phyloP scores from a whole-genome alignment of 2,113 vertebrate species.

The Silurus asotus region DNA sequence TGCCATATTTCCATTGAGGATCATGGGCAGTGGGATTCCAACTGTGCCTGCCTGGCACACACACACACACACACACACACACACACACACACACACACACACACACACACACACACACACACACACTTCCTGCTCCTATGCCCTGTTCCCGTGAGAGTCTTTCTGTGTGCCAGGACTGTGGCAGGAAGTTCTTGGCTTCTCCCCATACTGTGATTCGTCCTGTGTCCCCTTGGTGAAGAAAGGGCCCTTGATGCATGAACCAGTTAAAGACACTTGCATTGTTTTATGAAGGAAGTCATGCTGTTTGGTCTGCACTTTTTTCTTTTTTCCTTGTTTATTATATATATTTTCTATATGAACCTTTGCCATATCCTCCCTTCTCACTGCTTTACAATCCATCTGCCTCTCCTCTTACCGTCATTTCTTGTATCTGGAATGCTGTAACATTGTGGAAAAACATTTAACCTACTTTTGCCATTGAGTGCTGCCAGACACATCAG shows the following conservation, averaged over 20 bases:
- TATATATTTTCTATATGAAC: constrained; percentile 58
- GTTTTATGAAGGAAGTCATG: constrained; percentile 61
- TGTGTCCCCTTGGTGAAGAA: constrained; percentile 51
- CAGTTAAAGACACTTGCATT: constrained; percentile 53
- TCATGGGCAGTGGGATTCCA: constrained; percentile 43
- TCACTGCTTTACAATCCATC: constrained; percentile 22
- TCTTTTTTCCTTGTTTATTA: constrained; percentile 52
- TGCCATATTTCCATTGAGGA: constrained; percentile 52
- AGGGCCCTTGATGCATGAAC: constrained; percentile 45
- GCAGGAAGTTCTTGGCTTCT: constrained; percentile 68
- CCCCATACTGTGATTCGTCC: constrained; percentile 46
- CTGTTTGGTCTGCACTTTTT: constrained; percentile 63
- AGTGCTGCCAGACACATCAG: constrained; percentile 14
- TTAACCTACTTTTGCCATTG: constrained; percentile 38
- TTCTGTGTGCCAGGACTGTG: constrained; percentile 60
- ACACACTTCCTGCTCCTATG: constrained; percentile 58
- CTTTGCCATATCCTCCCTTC: constrained; percentile 32
- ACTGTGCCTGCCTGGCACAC: constrained; percentile 43
- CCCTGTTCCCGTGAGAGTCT: constrained; percentile 65
- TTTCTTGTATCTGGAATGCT: constrained; percentile 33
- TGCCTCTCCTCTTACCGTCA: constrained; percentile 55
- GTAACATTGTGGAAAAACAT: constrained; percentile 22
- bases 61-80: constrained; percentile 8
- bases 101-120: constrained; percentile 30
- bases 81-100: constrained; percentile 46